Evolutionary conservation across 2,888 invertebrate genomes (phyloP), one percentile per base, ranked within the genome.

Genomic region (Palloptera scutellata): DNA sequence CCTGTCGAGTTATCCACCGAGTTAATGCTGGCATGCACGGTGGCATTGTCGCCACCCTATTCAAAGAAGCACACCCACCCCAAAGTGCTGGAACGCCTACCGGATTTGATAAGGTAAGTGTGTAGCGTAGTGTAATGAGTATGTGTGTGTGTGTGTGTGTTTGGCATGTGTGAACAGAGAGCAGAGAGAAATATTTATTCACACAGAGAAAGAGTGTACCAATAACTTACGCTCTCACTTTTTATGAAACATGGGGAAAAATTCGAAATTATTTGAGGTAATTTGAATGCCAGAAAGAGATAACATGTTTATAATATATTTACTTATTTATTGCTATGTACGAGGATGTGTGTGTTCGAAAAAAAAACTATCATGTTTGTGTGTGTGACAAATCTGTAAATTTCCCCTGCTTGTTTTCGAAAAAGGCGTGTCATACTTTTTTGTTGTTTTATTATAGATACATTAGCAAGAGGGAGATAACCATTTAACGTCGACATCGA

Each of bases 1-100:
- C 85, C 85, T 77, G 85, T 85, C 70, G 85, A 85, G 79, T 76
- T 85, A 74, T 84, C 85, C 77, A 85, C 85, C 64, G 85, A 85
- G 79, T 76, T 85, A 78, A 84, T 85, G 84, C 74, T 85, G 73
- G 85, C 85, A 55, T 83, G 84, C 74, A 85, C 85, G 65, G 85
- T 85, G 77, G 84, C 84, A 73, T 78, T 85, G 70, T 84, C 85
- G 69, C 80, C 85, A 72, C 82, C 81, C 74, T 83, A 83, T 74
- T 77, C 82, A 64, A 83, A 84, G 79, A 83, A 84, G 75, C 81
- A 81, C 77, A 81, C 83, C 80, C 83, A 84, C 80, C 84, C 85
- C 73, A 83, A 83, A 79, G 81, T 85, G 73, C 74, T 81, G 83
- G 83, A 84, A 83, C 85, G 85, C 82, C 84, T 85, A 79, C 84